A percentile compares a stretch with the other conserved stretches of the same genome.
Evolutionary conservation across 2,113 vertebrate species (phyloP).

Genomic region (Ictalurus furcatus): DNA sequence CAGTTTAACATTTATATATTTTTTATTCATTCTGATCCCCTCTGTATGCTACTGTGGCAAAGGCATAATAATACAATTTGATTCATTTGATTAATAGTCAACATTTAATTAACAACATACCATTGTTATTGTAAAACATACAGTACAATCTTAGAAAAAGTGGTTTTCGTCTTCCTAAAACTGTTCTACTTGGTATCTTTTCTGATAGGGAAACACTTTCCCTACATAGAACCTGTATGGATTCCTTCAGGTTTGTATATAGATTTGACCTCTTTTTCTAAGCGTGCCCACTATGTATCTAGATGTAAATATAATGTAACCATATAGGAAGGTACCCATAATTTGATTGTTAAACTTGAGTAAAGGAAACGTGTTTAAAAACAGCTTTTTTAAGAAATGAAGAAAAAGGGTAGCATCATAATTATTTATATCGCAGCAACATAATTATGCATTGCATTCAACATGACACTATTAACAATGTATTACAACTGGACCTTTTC

Average conservation of each 20-base stretch:
- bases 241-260: background rate
- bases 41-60: background rate
- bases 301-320: background rate
- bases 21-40: background rate
- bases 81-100: background rate
- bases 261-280: background rate
- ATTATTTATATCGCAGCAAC: background rate
- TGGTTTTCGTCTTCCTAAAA: background rate
- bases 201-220: background rate
- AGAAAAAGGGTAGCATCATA: background rate
- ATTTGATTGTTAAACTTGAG: background rate
- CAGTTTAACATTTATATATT: background rate
- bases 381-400: background rate
- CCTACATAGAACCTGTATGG: background rate
- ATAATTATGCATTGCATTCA: conserved; percentile 14
- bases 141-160: background rate
- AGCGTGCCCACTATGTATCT: background rate
- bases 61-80: background rate
- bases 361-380: background rate
- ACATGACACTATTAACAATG: conserved; percentile 8
- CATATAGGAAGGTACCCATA: no score
- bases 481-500: background rate
- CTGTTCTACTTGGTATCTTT: background rate
- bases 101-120: background rate
- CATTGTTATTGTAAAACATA: background rate